Evolutionary conservation across 2,113 vertebrate genomes (phyloP).

Genomic region (Zosterops japonicus): DNA sequence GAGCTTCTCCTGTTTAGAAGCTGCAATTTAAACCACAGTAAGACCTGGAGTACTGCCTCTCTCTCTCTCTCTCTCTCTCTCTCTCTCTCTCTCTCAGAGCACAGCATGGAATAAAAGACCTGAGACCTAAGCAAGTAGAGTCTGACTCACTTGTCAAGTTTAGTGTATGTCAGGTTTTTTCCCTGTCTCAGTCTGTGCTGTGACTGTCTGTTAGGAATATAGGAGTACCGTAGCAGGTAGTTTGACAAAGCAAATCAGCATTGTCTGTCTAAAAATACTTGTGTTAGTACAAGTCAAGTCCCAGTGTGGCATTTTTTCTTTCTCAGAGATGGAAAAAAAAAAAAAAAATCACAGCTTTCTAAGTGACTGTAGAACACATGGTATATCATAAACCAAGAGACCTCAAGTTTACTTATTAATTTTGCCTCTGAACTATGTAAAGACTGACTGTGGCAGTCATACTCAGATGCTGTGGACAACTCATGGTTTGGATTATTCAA

Average conservation of each 20-base stretch:
- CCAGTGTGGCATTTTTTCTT: not conserved
- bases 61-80: not conserved
- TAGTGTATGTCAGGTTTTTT: not conserved
- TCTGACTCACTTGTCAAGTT: slow-evolving; percentile 17
- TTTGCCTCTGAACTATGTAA: not conserved
- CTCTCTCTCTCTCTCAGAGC: not conserved
- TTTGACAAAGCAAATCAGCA: not conserved
- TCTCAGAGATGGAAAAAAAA: not conserved
- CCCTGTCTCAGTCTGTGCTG: not conserved
- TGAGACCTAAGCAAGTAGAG: not conserved
- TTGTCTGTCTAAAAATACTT: not conserved
- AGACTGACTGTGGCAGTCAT: not conserved
- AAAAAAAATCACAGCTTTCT: not conserved
- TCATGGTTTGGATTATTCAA: not conserved
- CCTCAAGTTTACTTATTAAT: not conserved
- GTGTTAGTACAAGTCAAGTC: not conserved
- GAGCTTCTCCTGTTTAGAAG: not conserved
- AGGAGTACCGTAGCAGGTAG: not conserved
- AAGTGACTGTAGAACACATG: not conserved
- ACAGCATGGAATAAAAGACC: not conserved
- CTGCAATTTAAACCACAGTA: not conserved
- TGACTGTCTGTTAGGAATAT: not conserved
- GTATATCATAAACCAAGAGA: not conserved
- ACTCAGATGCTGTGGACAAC: not conserved
- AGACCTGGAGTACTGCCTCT: not conserved